Evolutionary conservation across 1,140 invertebrate species (phyloP).

Genomic region (Heliothis subflexa): DNA sequence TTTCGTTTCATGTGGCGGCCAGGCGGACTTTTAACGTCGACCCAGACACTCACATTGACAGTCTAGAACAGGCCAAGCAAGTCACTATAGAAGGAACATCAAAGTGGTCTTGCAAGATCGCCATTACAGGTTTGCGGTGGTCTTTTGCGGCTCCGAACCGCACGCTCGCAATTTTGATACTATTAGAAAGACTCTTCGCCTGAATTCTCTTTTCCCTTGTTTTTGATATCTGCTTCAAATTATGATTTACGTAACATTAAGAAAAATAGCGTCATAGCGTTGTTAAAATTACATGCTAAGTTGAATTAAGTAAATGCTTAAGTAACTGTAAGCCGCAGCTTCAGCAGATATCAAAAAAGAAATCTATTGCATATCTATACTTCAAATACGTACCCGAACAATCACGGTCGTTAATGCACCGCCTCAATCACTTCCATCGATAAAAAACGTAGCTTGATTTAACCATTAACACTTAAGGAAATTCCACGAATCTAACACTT

Average conservation of each 20-base stretch:
- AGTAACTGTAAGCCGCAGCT: conserved; percentile 27
- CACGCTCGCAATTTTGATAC: conserved; percentile 94
- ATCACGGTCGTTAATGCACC: conserved; percentile 83
- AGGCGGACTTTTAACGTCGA: conserved; percentile 99
- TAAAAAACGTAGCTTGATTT: conserved; percentile 71
- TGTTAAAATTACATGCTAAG: conserved; percentile 8
- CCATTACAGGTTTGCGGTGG: conserved; percentile 95
- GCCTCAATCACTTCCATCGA: conserved; percentile 76
- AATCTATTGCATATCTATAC: conserved; percentile 75
- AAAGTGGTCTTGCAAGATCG: conserved; percentile 99
- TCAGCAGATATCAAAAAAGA: conserved; percentile 73
- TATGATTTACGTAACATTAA: conserved; percentile 33
- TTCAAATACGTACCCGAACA: conserved; percentile 76
- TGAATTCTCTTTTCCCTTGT: conserved; percentile 73
- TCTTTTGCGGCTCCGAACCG: conserved; percentile 83
- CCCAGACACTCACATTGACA: conserved; percentile 99
- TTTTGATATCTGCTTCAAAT: conserved; percentile 77
- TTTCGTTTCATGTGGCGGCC: conserved; percentile 87
- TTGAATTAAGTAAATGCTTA: conserved; percentile 41
- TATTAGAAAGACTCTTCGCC: conserved; percentile 84
- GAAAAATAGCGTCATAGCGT: conserved; percentile 17
- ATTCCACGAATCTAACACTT: conserved; percentile 82
- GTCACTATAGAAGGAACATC: conserved; percentile 99
- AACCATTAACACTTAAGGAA: conserved; percentile 75
- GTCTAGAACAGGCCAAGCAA: conserved; percentile 98